Percentiles rank a stretch among this genome's conserved stretches.
Evolutionary conservation across 2,797 vertebrate species (phyloP).

Genomic region (Sebastes hubbsi): DNA sequence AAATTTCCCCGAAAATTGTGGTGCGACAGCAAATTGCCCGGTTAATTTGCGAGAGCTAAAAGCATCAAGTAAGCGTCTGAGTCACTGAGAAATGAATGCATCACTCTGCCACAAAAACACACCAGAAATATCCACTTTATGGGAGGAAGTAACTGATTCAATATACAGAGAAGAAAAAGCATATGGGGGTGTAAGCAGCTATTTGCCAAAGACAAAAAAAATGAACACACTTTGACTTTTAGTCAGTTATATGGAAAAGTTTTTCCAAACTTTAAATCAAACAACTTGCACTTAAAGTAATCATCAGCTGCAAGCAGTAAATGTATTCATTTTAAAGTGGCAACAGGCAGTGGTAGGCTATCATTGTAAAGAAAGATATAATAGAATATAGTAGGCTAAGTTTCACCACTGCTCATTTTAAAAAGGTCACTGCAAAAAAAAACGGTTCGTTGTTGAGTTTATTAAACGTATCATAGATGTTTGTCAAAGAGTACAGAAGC

Average conservation of each 20-base stretch:
- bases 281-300: neutral
- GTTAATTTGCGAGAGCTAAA: slow-evolving; percentile 49
- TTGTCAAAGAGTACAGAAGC: no score
- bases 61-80: slow-evolving; percentile 33
- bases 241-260: neutral
- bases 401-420: no score
- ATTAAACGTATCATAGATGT: no score
- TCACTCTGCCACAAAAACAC: slow-evolving; percentile 7
- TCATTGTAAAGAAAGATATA: no score
- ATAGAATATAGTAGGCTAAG: no score
- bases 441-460: no score
- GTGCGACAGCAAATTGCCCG: slow-evolving; percentile 40
- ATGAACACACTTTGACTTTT: neutral
- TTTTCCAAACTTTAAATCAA: neutral
- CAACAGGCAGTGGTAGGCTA: no score
- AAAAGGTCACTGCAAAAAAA: no score
- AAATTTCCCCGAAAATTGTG: slow-evolving; percentile 30
- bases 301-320: neutral
- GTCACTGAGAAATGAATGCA: slow-evolving; percentile 22
- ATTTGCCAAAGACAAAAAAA: neutral
- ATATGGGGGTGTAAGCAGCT: neutral
- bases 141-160: slow-evolving; percentile 24
- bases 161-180: slow-evolving; percentile 10
- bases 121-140: neutral
- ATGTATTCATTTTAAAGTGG: neutral